Evolutionary conservation across 2,888 invertebrate genomes (phyloP).

Genomic region (Poecilobothrus nobilitatus): DNA sequence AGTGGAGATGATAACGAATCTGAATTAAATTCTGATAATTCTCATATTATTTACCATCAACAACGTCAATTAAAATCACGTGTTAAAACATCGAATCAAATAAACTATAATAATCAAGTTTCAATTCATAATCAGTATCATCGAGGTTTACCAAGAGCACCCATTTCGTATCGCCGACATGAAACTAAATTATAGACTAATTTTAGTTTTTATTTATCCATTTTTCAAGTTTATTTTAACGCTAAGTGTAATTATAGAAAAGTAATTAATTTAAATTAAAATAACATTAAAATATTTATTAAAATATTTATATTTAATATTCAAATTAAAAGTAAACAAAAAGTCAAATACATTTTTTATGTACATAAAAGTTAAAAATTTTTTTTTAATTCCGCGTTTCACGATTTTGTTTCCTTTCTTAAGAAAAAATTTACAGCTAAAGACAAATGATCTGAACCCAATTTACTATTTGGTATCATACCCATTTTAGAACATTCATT

Average conservation of each 20-base stretch:
- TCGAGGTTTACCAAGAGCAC: background rate
- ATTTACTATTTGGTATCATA: constrained; percentile 62
- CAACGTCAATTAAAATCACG: background rate
- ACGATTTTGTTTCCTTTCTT: background rate
- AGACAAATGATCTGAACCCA: constrained; percentile 79
- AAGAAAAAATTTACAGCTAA: constrained; percentile 59
- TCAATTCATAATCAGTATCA: background rate
- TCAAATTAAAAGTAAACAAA: background rate
- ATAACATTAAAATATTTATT: background rate
- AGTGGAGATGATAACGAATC: constrained; percentile 66
- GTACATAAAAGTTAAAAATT: background rate
- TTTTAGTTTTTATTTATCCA: background rate
- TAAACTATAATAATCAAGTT: background rate
- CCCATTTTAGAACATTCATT: constrained; percentile 50
- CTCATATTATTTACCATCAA: constrained; percentile 24
- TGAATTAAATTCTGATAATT: constrained; percentile 45
- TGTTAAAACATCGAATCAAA: background rate
- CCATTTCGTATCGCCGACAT: background rate
- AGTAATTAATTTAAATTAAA: no score
- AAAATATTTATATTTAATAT: background rate
- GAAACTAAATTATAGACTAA: background rate
- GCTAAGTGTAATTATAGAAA: background rate
- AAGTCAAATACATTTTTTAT: background rate
- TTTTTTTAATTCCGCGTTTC: background rate
- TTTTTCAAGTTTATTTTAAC: background rate